Conservation (phyloP, 1,140 invertebrate species). For the Ladona fulva region DNA sequence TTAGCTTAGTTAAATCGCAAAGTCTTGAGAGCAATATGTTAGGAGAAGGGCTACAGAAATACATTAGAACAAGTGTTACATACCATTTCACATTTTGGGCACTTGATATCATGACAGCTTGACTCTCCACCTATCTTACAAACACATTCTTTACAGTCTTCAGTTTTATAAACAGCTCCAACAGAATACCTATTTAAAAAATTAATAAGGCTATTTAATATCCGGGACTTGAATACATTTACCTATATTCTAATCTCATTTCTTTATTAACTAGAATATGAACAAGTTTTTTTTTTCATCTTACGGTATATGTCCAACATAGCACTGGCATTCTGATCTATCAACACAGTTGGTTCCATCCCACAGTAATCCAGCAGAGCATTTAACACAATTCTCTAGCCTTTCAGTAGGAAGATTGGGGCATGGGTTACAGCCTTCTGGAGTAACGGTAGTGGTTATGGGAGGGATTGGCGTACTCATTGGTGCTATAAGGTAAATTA, state of each 20-base stretch:
- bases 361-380: conserved; percentile 42
- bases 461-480: not conserved
- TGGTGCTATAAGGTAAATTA: not conserved
- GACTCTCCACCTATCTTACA: conserved; percentile 61
- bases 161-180: conserved; percentile 54
- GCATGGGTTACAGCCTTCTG: not conserved
- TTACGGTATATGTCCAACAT: conserved; percentile 55
- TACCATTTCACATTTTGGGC: conserved; percentile 50
- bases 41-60: too few species aligned
- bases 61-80: conserved; percentile 14
- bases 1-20: too few species aligned
- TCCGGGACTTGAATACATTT: too few species aligned
- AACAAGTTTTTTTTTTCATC: conserved; percentile 25
- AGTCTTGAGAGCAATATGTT: too few species aligned
- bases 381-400: not conserved
- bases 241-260: too few species aligned
- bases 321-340: conserved; percentile 62
- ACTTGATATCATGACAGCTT: conserved; percentile 55
- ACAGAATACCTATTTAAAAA: conserved; percentile 49
- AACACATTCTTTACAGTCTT: conserved; percentile 63
- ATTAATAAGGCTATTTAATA: not conserved
- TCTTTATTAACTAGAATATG: too few species aligned
- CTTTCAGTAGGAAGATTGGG: not conserved
- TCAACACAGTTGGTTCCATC: conserved; percentile 62
- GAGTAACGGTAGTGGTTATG: not conserved